A percentile compares a stretch with the other conserved stretches of the same genome.
phyloP scores from a whole-genome alignment of 2,888 invertebrate species.

The Synanthedon formicaeformis region DNA sequence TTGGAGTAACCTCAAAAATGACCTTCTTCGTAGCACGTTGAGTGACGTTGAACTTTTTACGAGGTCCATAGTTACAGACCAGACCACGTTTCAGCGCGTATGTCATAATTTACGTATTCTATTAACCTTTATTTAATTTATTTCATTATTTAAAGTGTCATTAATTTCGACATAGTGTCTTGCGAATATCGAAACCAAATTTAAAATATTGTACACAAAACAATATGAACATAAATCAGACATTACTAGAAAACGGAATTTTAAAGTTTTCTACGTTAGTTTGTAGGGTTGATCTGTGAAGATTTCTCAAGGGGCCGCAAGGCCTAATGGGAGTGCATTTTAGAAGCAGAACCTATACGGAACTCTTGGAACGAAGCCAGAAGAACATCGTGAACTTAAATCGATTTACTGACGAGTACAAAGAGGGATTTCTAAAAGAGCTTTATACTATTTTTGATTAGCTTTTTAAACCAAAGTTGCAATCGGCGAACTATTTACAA shows the following conservation, averaged over 20 bases:
- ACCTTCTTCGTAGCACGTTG: not conserved
- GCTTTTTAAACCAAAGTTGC: conserved; percentile 4
- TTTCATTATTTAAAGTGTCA: too few relatives aligned
- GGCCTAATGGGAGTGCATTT: conserved; percentile 49
- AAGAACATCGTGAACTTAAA: conserved; percentile 21
- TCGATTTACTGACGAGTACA: conserved; percentile 13
- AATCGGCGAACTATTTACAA: not conserved
- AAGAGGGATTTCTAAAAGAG: not conserved
- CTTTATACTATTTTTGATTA: not conserved
- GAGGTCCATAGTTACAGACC: too few relatives aligned
- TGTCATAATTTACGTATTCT: too few relatives aligned
- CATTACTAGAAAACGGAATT: too few relatives aligned
- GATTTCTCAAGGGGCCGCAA: conserved; percentile 29
- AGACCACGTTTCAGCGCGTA: too few relatives aligned
- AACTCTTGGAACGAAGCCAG: conserved; percentile 34
- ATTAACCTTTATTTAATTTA: too few relatives aligned
- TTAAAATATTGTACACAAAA: too few relatives aligned
- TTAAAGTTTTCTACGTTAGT: conserved; percentile 10
- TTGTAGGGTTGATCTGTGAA: conserved; percentile 24
- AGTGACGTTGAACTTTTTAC: not conserved
- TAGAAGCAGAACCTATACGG: conserved; percentile 13
- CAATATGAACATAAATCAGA: too few relatives aligned
- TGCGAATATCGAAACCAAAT: not conserved
- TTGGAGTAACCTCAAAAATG: not conserved
- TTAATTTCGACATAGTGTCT: too few relatives aligned